phyloP scores from a whole-genome alignment of 37 sponge, comb jelly and placozoan genomes.

The Diacarnus erythraeanus region DNA sequence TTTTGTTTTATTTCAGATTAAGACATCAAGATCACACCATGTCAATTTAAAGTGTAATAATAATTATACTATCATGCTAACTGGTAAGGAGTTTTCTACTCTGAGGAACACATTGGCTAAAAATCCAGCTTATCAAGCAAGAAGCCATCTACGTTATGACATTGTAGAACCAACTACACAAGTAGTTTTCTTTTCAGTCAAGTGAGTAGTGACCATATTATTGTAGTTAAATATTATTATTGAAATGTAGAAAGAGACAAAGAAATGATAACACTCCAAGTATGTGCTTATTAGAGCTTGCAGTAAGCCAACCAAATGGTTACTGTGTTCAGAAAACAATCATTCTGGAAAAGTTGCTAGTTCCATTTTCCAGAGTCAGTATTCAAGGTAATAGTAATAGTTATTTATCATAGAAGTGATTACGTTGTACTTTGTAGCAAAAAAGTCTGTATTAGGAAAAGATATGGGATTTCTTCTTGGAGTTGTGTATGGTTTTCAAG shows the following conservation, averaged over 20 bases:
- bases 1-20: too few relatives aligned
- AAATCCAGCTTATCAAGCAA: not conserved
- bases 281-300: not conserved
- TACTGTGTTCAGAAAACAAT: not conserved
- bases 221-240: not conserved
- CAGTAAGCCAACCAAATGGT: constrained; percentile 1
- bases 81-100: not conserved
- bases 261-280: not conserved
- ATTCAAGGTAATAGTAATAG: not conserved
- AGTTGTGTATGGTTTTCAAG: not conserved
- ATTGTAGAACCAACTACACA: not conserved
- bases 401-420: not conserved
- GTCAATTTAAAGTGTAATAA: not conserved
- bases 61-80: not conserved
- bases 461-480: not conserved
- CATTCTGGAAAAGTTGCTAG: not conserved
- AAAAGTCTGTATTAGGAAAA: too few relatives aligned
- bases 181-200: not conserved
- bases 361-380: not conserved
- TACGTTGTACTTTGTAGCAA: not conserved
- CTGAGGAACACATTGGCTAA: not conserved
- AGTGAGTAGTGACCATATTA: not conserved
- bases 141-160: not conserved
- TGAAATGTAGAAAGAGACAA: too few relatives aligned
- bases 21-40: not conserved